Percentiles rank a stretch among this genome's conserved stretches.
Evolutionary conservation across 2,888 invertebrate genomes (phyloP).

Genomic region (Dioctria linearis): DNA sequence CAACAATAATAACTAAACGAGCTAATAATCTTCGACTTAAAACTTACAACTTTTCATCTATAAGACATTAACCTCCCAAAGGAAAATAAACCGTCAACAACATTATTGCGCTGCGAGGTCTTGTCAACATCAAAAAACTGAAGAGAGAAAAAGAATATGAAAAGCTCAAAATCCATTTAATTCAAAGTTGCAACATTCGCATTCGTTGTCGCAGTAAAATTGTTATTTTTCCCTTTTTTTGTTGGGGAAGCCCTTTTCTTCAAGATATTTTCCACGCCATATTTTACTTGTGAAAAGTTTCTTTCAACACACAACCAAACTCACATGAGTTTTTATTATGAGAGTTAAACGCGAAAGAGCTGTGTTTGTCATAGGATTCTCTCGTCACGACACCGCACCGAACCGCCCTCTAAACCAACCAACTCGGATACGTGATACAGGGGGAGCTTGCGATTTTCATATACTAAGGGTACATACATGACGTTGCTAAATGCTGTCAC

Average conservation of each 20-base stretch:
- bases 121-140: too few species aligned
- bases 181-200: conserved; percentile 9
- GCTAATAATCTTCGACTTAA: too few species aligned
- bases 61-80: too few species aligned
- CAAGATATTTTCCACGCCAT: conserved; percentile 9
- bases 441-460: neutral
- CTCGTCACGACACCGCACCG: too few species aligned
- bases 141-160: too few species aligned
- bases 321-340: neutral
- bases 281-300: conserved; percentile 36
- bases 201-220: neutral
- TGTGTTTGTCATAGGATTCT: conserved; percentile 6
- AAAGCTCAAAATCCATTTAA: too few species aligned
- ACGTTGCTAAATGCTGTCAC: conserved; percentile 30
- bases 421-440: conserved; percentile 4
- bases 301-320: neutral
- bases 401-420: too few species aligned
- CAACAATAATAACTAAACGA: too few species aligned
- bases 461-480: neutral
- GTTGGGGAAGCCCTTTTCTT: neutral
- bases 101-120: too few species aligned
- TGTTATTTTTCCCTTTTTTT: conserved; percentile 25
- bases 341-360: conserved; percentile 19
- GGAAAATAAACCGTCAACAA: too few species aligned
- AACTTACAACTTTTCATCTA: too few species aligned